These are phyloP conservation scores for Crocuta crocuta DNA, from an alignment of 2,113 vertebrate species.

Conservation along the genomic window DNA sequence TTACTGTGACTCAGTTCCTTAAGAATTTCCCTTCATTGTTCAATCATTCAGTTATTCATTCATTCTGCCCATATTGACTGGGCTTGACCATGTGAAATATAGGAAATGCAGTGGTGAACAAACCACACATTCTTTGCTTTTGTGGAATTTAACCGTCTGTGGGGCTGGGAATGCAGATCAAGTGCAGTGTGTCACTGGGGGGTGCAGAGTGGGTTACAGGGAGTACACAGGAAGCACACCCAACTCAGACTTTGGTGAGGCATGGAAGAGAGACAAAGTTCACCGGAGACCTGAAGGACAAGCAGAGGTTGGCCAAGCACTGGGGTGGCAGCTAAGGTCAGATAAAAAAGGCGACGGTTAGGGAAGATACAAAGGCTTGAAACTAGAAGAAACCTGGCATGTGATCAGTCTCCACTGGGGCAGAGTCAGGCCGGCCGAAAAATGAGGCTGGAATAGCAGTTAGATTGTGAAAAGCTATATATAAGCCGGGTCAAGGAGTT, in stretches of 20 bases:
- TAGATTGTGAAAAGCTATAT: background rate
- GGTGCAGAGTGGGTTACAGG: background rate
- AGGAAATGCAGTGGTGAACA: background rate
- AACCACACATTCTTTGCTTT: conserved; percentile 7
- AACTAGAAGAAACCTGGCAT: background rate
- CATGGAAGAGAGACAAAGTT: background rate
- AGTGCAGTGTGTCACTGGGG: background rate
- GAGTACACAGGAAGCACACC: background rate
- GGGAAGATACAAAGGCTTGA: background rate
- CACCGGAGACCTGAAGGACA: background rate
- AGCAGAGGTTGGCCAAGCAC: background rate
- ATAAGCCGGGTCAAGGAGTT: background rate
- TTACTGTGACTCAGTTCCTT: conserved; percentile 8
- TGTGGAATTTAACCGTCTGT: background rate
- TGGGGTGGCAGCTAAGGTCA: background rate
- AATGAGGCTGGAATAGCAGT: background rate
- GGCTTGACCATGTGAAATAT: background rate
- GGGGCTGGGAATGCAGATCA: background rate
- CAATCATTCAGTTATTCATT: background rate
- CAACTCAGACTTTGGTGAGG: background rate
- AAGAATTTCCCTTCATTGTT: background rate
- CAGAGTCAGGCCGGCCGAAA: background rate
- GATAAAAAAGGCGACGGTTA: background rate
- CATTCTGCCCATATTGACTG: conserved; percentile 13
- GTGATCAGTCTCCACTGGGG: background rate